Percentiles rank a stretch among this genome's conserved stretches.
phyloP scores from a whole-genome alignment of 2,888 invertebrate species.

The Lathronympha strigana region DNA sequence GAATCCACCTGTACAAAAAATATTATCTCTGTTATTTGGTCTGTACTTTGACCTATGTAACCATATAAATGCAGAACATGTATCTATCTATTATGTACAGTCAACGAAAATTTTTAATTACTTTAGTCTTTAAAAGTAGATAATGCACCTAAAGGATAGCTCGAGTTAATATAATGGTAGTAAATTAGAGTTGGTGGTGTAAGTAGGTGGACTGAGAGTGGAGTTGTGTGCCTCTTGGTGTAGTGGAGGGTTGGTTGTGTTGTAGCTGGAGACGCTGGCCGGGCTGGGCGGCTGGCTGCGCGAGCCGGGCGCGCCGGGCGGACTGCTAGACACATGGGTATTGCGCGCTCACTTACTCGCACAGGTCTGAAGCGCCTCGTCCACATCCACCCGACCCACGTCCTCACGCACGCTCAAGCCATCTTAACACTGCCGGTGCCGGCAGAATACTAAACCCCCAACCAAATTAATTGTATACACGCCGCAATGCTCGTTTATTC shows the following conservation, averaged over 20 bases:
- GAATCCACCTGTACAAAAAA: no score
- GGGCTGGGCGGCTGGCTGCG: constrained; percentile 82
- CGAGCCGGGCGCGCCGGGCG: constrained; percentile 69
- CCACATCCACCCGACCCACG: constrained; percentile 51
- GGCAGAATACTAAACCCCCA: not conserved
- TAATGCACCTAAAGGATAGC: not conserved
- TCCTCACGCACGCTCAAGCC: constrained; percentile 3
- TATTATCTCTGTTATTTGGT: no score
- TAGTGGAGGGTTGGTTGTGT: constrained; percentile 65
- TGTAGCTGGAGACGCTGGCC: constrained; percentile 84
- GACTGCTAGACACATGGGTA: constrained; percentile 84
- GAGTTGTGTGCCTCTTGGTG: constrained; percentile 45
- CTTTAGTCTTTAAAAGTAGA: not conserved
- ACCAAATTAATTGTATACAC: constrained; percentile 2
- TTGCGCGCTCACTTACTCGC: constrained; percentile 85
- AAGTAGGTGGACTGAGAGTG: constrained; percentile 31
- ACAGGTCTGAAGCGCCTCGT: constrained; percentile 78
- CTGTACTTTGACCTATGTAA: not conserved
- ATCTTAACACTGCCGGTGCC: constrained; percentile 1
- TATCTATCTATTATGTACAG: not conserved
- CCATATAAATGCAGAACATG: not conserved
- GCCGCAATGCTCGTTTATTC: not conserved
- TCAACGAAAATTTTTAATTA: not conserved
- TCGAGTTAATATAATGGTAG: not conserved
- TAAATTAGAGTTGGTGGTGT: constrained; percentile 13